phyloP scores from a whole-genome alignment of 2,113 vertebrate genomes.

The Ancistrus triradiatus region DNA sequence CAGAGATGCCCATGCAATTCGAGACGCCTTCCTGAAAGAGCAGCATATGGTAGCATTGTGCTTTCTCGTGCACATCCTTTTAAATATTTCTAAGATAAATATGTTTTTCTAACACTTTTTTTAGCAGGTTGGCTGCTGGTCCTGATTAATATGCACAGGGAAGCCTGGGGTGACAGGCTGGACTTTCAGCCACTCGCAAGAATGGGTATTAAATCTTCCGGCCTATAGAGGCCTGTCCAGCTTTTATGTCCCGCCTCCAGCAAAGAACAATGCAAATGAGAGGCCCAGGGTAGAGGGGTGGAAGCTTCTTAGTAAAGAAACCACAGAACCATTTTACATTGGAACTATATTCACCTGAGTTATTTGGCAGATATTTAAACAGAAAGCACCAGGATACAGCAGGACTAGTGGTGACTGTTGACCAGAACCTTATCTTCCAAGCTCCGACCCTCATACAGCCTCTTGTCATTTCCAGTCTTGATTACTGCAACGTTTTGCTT shows the following conservation, averaged over 20 bases:
- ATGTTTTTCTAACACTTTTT: neutral
- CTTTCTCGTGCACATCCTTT: constrained; percentile 9
- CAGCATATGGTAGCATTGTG: constrained; percentile 14
- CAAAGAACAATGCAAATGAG: constrained; percentile 17
- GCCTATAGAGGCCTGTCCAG: constrained; percentile 1
- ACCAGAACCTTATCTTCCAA: no score
- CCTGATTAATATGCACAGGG: constrained; percentile 1
- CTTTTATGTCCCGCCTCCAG: neutral
- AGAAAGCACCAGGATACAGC: no score
- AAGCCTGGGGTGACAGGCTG: neutral
- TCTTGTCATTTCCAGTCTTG: no score
- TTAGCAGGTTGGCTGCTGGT: neutral
- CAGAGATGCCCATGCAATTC: constrained; percentile 24
- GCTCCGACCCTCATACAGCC: no score
- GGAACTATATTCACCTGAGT: no score
- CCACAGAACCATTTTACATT: neutral
- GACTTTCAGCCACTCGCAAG: neutral
- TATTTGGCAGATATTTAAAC: no score
- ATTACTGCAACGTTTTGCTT: no score
- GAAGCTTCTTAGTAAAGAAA: constrained; percentile 6
- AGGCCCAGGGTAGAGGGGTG: neutral
- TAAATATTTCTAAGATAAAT: constrained; percentile 8
- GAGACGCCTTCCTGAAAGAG: constrained; percentile 15
- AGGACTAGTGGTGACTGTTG: no score
- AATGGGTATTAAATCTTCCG: constrained; percentile 1